Percentiles rank a stretch among this genome's conserved stretches.
These are phyloP conservation scores for Euthynnus affinis DNA, from an alignment of 2,797 vertebrate genomes.

Conservation along the genomic window DNA sequence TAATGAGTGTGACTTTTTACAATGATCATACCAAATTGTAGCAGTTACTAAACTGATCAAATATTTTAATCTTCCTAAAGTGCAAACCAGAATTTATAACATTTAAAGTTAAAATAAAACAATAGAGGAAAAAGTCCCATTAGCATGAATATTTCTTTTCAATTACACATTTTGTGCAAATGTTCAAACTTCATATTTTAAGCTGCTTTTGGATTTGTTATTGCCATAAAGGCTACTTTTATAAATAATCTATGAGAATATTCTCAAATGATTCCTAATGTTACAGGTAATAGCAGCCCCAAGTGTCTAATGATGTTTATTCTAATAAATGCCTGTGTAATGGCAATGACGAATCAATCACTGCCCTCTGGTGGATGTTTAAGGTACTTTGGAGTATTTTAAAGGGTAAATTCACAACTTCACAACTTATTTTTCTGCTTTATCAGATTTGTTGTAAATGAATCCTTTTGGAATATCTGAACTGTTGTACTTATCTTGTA, in stretches of 20 bases:
- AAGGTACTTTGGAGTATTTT: neutral
- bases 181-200: neutral
- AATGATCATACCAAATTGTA: neutral
- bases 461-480: neutral
- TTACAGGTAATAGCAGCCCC: too few relatives aligned
- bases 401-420: neutral
- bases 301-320: neutral
- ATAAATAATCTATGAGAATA: too few relatives aligned
- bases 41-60: too few relatives aligned
- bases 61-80: too few relatives aligned
- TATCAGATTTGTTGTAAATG: neutral
- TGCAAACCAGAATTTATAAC: neutral
- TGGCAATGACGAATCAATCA: too few relatives aligned
- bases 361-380: constrained; percentile 26
- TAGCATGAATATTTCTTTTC: neutral
- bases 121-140: too few relatives aligned
- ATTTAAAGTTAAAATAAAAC: neutral
- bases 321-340: neutral
- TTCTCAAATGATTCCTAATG: too few relatives aligned
- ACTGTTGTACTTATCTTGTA: neutral
- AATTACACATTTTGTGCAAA: neutral
- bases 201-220: neutral
- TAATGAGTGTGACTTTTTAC: neutral
- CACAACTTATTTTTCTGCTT: neutral
- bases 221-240: too few relatives aligned